A percentile compares a stretch with the other conserved stretches of the same genome.
phyloP scores from a whole-genome alignment of 64 coral and sea anemone species.

The Stichodactyla mertensii region DNA sequence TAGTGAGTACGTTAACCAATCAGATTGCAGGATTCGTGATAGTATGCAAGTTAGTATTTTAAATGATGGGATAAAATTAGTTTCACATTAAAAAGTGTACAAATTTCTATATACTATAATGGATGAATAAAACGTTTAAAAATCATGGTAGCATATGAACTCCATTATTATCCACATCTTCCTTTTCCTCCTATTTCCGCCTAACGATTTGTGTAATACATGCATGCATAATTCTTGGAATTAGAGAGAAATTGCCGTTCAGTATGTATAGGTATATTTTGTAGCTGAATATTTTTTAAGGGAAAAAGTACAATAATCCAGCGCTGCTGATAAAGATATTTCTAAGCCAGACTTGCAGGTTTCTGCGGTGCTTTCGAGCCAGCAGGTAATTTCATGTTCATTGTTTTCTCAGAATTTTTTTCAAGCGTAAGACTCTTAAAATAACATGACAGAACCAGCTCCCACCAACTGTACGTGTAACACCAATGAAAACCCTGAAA shows the following conservation, averaged over 20 bases:
- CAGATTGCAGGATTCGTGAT: too few relatives aligned
- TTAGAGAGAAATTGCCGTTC: too few relatives aligned
- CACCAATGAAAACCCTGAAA: background rate
- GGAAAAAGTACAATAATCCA: background rate
- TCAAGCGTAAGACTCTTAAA: background rate
- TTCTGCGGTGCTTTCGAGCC: background rate
- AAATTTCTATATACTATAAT: background rate
- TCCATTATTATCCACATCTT: too few relatives aligned
- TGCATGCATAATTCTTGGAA: too few relatives aligned
- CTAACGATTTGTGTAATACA: too few relatives aligned
- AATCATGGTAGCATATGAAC: too few relatives aligned
- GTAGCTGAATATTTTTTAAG: background rate
- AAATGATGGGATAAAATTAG: background rate
- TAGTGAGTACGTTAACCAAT: too few relatives aligned
- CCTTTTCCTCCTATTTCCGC: too few relatives aligned
- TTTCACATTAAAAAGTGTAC: background rate
- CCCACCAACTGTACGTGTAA: background rate
- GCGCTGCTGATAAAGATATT: background rate
- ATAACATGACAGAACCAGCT: background rate
- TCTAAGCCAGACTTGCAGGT: background rate
- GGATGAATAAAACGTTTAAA: background rate
- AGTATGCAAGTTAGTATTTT: too few relatives aligned
- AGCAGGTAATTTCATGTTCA: conserved; percentile 7
- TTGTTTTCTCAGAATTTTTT: background rate
- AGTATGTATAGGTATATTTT: too few relatives aligned